These are phyloP conservation scores for Cyanocitta stelleri DNA, from an alignment of 2,113 vertebrate genomes.

Conservation along the genomic window DNA sequence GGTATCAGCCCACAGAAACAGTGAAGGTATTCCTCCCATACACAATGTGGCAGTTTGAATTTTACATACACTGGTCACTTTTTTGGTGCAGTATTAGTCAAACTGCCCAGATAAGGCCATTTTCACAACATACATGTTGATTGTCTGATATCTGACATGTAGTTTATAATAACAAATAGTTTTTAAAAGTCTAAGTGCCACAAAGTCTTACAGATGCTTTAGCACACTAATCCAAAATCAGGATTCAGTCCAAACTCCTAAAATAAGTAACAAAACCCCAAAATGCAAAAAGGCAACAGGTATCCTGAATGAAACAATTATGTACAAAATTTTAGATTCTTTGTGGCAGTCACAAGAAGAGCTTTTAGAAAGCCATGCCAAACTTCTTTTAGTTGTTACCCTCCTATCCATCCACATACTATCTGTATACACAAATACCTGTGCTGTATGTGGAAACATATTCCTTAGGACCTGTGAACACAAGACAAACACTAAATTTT, in stretches of 20 bases:
- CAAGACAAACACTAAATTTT: background rate
- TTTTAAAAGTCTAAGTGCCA: background rate
- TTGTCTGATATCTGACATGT: background rate
- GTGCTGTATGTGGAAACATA: background rate
- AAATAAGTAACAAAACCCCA: background rate
- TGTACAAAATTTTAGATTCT: background rate
- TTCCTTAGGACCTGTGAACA: background rate
- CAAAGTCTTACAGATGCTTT: background rate
- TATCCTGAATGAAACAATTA: background rate
- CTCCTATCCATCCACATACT: background rate
- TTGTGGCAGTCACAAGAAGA: background rate
- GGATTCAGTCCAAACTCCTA: background rate
- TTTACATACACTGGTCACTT: background rate
- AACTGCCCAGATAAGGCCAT: background rate
- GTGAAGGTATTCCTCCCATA: background rate
- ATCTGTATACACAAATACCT: background rate
- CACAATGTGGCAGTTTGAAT: background rate
- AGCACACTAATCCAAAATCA: background rate
- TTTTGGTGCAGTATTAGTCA: background rate
- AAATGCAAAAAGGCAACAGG: background rate
- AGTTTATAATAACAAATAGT: background rate
- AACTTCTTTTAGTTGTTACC: background rate
- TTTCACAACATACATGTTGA: background rate
- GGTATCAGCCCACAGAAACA: background rate
- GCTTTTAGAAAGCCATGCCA: background rate